These are phyloP conservation scores for Heliconius erato DNA, from an alignment of 2,888 invertebrate species.

Conservation along the genomic window DNA sequence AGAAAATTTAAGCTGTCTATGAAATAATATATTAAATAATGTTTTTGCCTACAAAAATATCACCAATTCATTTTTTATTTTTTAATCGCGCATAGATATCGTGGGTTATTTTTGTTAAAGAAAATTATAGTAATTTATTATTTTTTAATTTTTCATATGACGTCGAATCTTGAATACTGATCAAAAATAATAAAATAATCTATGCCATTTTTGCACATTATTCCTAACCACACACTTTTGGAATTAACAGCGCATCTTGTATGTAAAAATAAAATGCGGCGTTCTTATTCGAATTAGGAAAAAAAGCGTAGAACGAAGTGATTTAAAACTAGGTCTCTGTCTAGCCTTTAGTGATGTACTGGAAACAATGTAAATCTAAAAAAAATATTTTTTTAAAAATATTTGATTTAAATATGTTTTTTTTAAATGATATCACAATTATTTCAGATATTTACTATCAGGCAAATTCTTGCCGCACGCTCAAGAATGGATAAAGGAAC, in stretches of 20 bases:
- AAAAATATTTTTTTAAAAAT: background rate
- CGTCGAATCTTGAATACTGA: background rate
- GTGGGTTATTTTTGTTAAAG: background rate
- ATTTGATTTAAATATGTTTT: background rate
- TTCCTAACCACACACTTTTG: background rate
- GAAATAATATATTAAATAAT: background rate
- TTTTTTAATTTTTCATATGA: background rate
- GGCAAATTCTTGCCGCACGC: constrained; percentile 91
- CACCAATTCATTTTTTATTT: too few relatives aligned
- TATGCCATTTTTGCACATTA: background rate
- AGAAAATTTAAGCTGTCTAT: background rate
- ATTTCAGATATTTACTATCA: constrained; percentile 92
- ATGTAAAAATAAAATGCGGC: background rate
- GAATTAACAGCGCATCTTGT: background rate
- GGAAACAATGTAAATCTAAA: background rate
- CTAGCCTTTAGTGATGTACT: too few relatives aligned
- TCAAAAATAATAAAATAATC: background rate
- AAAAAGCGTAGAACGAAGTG: too few relatives aligned
- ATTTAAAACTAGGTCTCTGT: too few relatives aligned
- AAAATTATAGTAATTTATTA: too few relatives aligned
- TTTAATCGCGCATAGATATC: background rate
- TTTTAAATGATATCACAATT: background rate
- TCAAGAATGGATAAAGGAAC: constrained; percentile 91
- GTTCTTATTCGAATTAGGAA: background rate
- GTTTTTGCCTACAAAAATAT: background rate